These are phyloP conservation scores for Hyposmocoma kahamanoa DNA, from an alignment of 1,140 invertebrate genomes.

Conservation along the genomic window DNA sequence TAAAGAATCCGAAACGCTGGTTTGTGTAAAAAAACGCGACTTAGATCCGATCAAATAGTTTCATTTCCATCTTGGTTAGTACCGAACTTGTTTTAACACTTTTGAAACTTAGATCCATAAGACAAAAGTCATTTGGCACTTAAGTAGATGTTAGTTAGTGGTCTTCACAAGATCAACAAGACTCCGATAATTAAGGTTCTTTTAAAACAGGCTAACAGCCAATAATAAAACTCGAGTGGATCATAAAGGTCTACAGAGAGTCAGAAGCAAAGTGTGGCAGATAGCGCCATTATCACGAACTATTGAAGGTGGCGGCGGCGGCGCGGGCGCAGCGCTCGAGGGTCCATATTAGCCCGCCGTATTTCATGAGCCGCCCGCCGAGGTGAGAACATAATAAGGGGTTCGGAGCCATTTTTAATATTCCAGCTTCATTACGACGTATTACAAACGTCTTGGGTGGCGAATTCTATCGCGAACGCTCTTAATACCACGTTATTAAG, in stretches of 20 bases:
- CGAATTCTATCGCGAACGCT: conserved; percentile 70
- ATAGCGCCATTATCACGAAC: conserved; percentile 48
- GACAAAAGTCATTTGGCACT: too few relatives aligned
- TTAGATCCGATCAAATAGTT: too few relatives aligned
- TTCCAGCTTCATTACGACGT: conserved; percentile 70
- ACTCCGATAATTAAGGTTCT: too few relatives aligned
- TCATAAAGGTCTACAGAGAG: background rate
- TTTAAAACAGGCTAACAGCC: background rate
- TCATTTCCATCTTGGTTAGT: too few relatives aligned
- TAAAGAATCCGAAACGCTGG: too few relatives aligned
- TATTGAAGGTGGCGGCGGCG: conserved; percentile 29
- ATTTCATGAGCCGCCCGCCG: conserved; percentile 59
- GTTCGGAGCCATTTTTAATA: conserved; percentile 70
- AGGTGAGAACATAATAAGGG: conserved; percentile 73
- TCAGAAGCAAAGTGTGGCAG: conserved; percentile 12
- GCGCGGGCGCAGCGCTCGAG: conserved; percentile 25
- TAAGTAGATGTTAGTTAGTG: too few relatives aligned
- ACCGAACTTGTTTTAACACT: too few relatives aligned
- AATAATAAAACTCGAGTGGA: background rate
- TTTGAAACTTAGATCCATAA: too few relatives aligned
- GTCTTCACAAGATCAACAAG: too few relatives aligned
- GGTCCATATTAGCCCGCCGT: conserved; percentile 61
- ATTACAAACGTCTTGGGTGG: conserved; percentile 72
- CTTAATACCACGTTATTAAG: conserved; percentile 66
- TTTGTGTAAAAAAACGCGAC: too few relatives aligned